Evolutionary conservation across 2,113 vertebrate species (phyloP).

Genomic region (Sapajus apella): DNA sequence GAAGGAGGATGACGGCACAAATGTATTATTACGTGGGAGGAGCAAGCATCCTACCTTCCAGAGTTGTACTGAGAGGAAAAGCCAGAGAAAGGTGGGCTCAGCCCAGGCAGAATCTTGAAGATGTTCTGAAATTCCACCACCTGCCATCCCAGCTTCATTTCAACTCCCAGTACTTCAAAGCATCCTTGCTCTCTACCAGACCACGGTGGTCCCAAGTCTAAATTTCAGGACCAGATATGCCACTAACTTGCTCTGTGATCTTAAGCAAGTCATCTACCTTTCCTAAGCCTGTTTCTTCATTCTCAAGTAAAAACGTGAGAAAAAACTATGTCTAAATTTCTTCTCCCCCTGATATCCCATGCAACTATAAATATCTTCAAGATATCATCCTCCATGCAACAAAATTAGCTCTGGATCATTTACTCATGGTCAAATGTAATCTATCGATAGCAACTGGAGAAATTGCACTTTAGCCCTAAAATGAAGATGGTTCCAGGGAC

Average conservation of each 20-base stretch:
- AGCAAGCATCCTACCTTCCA: constrained; percentile 36
- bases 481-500: background rate
- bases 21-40: constrained; percentile 46
- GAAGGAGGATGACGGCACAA: constrained; percentile 46
- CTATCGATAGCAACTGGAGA: background rate
- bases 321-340: background rate
- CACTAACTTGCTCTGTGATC: background rate
- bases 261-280: background rate
- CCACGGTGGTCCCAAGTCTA: background rate
- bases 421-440: background rate
- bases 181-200: background rate
- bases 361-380: background rate
- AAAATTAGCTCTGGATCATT: background rate
- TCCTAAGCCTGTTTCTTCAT: background rate
- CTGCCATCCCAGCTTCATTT: background rate
- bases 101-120: background rate
- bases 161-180: background rate
- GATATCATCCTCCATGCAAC: background rate
- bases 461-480: background rate
- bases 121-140: background rate
- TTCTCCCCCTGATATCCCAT: background rate
- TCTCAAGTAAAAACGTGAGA: background rate
- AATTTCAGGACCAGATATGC: background rate
- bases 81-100: background rate
- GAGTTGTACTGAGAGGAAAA: background rate